Percentiles rank a stretch among this genome's conserved stretches.
Conservation (phyloP, 2,888 invertebrate genomes). For the Acrobasis suavella region DNA sequence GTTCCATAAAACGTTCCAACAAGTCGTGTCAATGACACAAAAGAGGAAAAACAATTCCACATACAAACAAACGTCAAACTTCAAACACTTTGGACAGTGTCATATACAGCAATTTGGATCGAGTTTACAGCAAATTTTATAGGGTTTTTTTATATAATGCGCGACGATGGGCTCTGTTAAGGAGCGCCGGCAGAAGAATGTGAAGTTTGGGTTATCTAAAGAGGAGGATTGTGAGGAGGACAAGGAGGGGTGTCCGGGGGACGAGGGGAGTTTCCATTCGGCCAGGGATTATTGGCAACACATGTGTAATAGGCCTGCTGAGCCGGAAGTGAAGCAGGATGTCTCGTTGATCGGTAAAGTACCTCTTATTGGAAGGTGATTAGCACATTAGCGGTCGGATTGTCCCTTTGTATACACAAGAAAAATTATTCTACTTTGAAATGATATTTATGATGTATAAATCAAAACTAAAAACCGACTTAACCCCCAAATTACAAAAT, state of each 20-base stretch:
- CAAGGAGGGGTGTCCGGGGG: constrained; percentile 36
- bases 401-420: too few relatives aligned
- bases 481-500: too few relatives aligned
- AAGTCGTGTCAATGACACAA: not conserved
- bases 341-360: constrained; percentile 43
- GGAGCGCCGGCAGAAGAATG: constrained; percentile 62
- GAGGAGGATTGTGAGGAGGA: constrained; percentile 60
- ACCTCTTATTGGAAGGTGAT: too few relatives aligned
- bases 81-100: constrained; percentile 23
- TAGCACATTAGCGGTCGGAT: not conserved
- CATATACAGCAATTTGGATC: constrained; percentile 4
- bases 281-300: constrained; percentile 69
- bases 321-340: constrained; percentile 41
- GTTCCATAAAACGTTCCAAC: not conserved
- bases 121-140: constrained; percentile 18
- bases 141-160: constrained; percentile 16
- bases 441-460: too few relatives aligned
- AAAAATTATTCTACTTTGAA: too few relatives aligned
- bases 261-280: constrained; percentile 59
- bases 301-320: constrained; percentile 40
- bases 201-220: constrained; percentile 65
- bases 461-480: too few relatives aligned
- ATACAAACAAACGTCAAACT: constrained; percentile 14
- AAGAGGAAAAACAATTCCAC: constrained; percentile 6
- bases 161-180: constrained; percentile 47